These are phyloP conservation scores for Leptinotarsa texana DNA, from an alignment of 1,140 invertebrate genomes.

Conservation along the genomic window DNA sequence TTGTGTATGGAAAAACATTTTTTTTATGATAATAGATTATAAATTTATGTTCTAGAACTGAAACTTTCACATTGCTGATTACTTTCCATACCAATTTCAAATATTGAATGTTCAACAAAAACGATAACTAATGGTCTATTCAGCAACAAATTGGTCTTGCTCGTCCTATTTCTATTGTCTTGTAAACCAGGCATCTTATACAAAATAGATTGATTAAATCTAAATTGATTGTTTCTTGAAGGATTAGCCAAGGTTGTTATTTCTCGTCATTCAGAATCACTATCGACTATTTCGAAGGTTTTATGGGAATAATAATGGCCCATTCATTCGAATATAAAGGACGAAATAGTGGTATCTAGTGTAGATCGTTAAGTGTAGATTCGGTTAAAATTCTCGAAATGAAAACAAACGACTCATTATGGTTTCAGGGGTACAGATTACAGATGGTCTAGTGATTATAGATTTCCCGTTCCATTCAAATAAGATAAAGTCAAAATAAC, in stretches of 20 bases:
- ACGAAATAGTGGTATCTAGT: background rate
- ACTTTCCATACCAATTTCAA: conserved; percentile 16
- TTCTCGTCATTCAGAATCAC: background rate
- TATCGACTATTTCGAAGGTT: background rate
- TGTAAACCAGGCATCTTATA: background rate
- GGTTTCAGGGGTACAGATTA: too few relatives aligned
- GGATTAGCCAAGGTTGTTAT: background rate
- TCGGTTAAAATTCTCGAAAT: too few relatives aligned
- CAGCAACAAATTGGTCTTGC: conserved; percentile 11
- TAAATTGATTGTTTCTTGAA: background rate
- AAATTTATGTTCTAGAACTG: conserved; percentile 5
- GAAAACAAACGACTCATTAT: too few relatives aligned
- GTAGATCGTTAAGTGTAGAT: too few relatives aligned
- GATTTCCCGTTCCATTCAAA: too few relatives aligned
- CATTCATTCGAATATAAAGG: background rate
- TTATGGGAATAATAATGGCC: conserved; percentile 1
- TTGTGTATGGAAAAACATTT: conserved; percentile 22
- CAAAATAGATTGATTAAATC: conserved; percentile 1
- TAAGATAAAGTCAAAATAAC: too few relatives aligned
- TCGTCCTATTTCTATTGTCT: conserved; percentile 25
- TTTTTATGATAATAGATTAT: conserved; percentile 16
- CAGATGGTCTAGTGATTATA: too few relatives aligned
- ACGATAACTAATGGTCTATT: background rate
- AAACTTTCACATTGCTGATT: conserved; percentile 19
- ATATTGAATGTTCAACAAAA: conserved; percentile 15